Evolutionary conservation across 2,797 vertebrate species (phyloP).

Genomic region (Okamejei kenojei): DNA sequence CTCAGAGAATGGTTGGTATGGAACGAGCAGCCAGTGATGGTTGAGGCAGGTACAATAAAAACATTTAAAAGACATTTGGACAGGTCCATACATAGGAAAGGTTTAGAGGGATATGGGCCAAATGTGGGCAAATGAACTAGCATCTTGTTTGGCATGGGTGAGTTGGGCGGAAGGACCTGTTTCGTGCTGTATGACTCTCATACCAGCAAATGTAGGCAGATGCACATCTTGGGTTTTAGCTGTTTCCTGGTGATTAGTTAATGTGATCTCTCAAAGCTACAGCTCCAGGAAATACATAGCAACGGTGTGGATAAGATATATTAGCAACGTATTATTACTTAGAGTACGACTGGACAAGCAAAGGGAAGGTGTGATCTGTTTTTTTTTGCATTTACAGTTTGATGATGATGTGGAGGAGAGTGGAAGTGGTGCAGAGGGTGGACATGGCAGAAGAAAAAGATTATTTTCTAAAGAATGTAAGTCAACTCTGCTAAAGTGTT

Average conservation of each 20-base stretch:
- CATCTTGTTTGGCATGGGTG: too few species aligned
- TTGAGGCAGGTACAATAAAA: too few species aligned
- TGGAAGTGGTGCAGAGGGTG: slow-evolving; percentile 68
- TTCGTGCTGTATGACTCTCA: too few species aligned
- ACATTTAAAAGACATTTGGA: too few species aligned
- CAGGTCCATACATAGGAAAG: too few species aligned
- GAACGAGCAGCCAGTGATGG: too few species aligned
- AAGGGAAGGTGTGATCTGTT: neutral
- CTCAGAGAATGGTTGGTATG: too few species aligned
- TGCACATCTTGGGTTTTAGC: neutral
- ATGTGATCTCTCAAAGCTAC: too few species aligned
- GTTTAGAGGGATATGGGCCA: too few species aligned
- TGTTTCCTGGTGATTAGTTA: neutral
- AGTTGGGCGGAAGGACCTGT: too few species aligned
- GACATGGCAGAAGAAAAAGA: slow-evolving; percentile 81
- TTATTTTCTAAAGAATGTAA: slow-evolving; percentile 91
- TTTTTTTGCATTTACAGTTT: slow-evolving; percentile 51
- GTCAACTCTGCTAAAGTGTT: slow-evolving; percentile 43
- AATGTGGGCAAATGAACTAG: too few species aligned
- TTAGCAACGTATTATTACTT: neutral
- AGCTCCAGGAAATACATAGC: neutral
- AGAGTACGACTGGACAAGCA: too few species aligned
- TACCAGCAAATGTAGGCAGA: neutral
- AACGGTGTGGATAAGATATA: neutral
- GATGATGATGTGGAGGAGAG: slow-evolving; percentile 86